Evolutionary conservation across 2,113 vertebrate species (phyloP).

Genomic region (Athene noctua): DNA sequence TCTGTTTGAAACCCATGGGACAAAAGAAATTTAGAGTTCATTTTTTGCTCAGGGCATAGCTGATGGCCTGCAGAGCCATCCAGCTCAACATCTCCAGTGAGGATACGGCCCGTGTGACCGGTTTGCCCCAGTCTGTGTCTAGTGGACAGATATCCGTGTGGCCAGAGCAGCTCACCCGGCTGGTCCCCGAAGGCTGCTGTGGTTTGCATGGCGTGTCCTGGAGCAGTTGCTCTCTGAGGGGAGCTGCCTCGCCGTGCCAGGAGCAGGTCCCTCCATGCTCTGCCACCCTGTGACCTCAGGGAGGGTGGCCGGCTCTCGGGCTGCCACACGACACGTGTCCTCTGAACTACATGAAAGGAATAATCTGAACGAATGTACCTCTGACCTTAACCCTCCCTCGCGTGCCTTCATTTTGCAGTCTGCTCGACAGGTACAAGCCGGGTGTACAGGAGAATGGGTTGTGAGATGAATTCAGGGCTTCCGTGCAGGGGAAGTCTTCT

Average conservation of each 20-base stretch:
- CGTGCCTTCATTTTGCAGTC: neutral
- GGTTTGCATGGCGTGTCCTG: neutral
- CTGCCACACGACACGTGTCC: neutral
- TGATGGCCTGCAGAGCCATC: neutral
- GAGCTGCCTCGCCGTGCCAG: rapidly evolving
- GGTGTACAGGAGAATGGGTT: neutral
- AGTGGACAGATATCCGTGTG: neutral
- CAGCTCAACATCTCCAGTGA: neutral
- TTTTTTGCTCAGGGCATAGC: constrained; percentile 32
- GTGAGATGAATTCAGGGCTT: neutral
- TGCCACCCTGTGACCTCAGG: neutral
- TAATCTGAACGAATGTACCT: neutral
- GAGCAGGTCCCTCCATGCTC: neutral
- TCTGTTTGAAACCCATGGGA: neutral
- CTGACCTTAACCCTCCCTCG: neutral
- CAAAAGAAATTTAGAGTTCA: neutral
- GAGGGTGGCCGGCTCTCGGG: neutral
- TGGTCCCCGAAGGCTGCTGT: neutral
- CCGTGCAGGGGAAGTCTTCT: neutral
- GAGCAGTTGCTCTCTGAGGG: neutral
- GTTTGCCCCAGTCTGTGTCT: neutral
- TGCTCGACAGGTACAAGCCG: neutral
- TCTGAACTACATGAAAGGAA: neutral
- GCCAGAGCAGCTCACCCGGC: neutral
- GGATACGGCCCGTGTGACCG: neutral